Base-by-base conservation (phyloP, 2,888 invertebrate species). In the Diachrysia chrysitis region DNA sequence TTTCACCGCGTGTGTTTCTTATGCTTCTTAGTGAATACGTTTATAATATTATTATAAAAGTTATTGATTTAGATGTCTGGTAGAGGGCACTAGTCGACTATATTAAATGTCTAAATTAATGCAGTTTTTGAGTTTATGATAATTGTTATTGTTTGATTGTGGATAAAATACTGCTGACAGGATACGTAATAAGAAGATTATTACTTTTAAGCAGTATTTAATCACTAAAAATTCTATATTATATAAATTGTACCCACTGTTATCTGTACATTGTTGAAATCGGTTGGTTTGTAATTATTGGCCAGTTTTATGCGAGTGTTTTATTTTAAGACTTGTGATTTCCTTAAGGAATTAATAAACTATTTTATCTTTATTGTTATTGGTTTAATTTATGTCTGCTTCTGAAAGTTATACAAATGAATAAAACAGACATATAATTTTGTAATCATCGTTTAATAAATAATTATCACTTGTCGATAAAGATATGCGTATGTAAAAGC, bases 391-490 rank as follows among this genome's bases (percentile, higher is more conserved):
- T 51, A 51, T 51, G 10, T 12, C 19, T 12, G 19, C 21, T 42
- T 42, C n/a, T n/a, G 16, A 32, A 32, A 32, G 4, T 5, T 14
- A 1, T 14, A 32, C 10, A 32, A 0, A 29, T 25, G 63, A 79
- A 76, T 78, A 1, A 79, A 80, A 82, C 58, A 55, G 60, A 56
- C 7, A 21, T 61, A 58, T 55, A 63, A 64, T 76, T 55, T 78
- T 57, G 66, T 78, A 82, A 76, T 84, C 75, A 83, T 84, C 68
- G 71, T 86, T 86, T 85, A 85, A 82, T 87, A 87, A 86, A 88
- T 87, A 85, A 85, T 84, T 89, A 84, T 89, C 86, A 88, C 86
- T 89, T 86, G 81, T 87, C 72, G 77, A 83, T 82, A 84, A 82
- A 85, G 85, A 86, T 87, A 89, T 87, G 87, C 87, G 84, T 79